A percentile compares a stretch with the other conserved stretches of the same genome.
phyloP scores from a whole-genome alignment of 2,113 vertebrate species.

The Anser brachyrhynchus region DNA sequence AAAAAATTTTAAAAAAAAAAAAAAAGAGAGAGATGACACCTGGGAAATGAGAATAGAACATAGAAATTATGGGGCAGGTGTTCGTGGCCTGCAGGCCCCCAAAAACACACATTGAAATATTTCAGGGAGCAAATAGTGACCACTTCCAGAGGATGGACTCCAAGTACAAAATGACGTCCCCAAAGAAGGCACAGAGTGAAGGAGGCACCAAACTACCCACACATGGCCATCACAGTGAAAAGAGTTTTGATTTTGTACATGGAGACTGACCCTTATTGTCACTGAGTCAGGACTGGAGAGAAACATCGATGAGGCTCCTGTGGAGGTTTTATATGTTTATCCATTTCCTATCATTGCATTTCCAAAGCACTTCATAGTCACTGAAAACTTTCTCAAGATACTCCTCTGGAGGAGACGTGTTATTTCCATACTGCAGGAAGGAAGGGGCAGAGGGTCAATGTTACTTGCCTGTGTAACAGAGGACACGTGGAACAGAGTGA shows the following conservation, averaged over 20 bases:
- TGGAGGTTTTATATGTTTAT: not conserved
- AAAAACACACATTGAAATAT: not conserved
- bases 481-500: not conserved
- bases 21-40: not conserved
- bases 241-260: not conserved
- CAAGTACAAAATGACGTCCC: not conserved
- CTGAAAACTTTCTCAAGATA: not conserved
- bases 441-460: not conserved
- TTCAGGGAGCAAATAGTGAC: not conserved
- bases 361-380: not conserved
- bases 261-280: not conserved
- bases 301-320: not conserved
- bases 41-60: not conserved
- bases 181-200: not conserved
- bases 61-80: fast-evolving
- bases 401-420: not conserved
- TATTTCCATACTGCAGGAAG: conserved; percentile 8
- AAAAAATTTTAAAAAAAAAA: not conserved
- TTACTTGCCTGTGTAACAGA: not conserved
- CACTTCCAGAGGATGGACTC: not conserved
- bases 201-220: not conserved
- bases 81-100: not conserved
- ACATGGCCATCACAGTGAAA: not conserved
- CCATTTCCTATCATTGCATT: not conserved
- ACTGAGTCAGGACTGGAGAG: not conserved